These are phyloP conservation scores for Clunio marinus DNA, from an alignment of 2,888 invertebrate species.

Conservation along the genomic window DNA sequence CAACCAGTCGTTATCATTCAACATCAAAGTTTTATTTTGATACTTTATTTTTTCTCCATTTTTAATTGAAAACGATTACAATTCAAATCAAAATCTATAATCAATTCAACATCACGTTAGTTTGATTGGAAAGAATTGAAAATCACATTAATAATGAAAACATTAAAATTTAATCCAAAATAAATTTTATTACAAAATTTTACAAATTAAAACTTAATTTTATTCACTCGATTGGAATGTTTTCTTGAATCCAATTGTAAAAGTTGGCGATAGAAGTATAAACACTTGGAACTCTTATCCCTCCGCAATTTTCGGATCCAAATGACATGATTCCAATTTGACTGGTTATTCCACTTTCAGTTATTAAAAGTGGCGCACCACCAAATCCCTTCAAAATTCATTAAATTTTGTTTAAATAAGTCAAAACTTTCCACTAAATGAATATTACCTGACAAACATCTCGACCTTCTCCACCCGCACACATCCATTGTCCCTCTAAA, in stretches of 20 bases:
- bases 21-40: too few relatives aligned
- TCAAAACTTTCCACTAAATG: background rate
- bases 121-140: too few relatives aligned
- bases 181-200: too few relatives aligned
- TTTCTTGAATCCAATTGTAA: conserved; percentile 70
- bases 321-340: conserved; percentile 67
- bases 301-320: conserved; percentile 73
- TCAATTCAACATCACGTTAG: too few relatives aligned
- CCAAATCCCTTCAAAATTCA: conserved; percentile 61
- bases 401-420: background rate
- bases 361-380: conserved; percentile 66
- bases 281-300: conserved; percentile 68
- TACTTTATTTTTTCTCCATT: too few relatives aligned
- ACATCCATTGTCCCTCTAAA: conserved; percentile 60
- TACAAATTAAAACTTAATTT: too few relatives aligned
- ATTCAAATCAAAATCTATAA: too few relatives aligned
- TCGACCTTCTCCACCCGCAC: conserved; percentile 70
- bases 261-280: conserved; percentile 73
- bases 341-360: conserved; percentile 55
- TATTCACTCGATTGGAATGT: conserved; percentile 56
- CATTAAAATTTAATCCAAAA: too few relatives aligned
- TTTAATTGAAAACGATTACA: too few relatives aligned
- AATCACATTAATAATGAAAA: too few relatives aligned
- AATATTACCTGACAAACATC: conserved; percentile 63
- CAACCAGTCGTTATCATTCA: too few relatives aligned